Evolutionary conservation across 2,113 vertebrate species (phyloP), one percentile per base, ranked within the genome.

Genomic region (Pteruthius melanotis): DNA sequence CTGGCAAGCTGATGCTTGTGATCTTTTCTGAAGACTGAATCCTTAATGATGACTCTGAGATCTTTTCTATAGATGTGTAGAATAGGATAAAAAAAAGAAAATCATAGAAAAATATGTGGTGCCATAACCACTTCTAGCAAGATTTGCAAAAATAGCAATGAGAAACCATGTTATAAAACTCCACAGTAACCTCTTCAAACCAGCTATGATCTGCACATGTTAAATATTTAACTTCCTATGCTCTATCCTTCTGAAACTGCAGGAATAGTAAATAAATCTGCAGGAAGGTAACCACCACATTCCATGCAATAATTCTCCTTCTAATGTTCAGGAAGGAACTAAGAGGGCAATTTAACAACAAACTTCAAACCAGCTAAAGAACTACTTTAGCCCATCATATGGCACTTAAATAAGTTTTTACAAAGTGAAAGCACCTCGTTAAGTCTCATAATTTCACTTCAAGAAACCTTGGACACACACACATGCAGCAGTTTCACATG

Each of bases 21-120:
- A 99, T 99, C 97, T 99, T 99, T 91, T 99, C 99, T 9, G 99
- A 99, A 3, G 99, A 98, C 94, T 99, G 99, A 89, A 99, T 98
- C 89, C 95, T 98, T 76, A 99, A 93, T 14, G 90, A 70, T 11
- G 97, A 97, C 6, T 99, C 98, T 3, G 97, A 97, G 44, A 98
- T 95, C 89, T 97, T 97, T 96, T 99, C 99, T 99, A 87, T 2
- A 87, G 78, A 84, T 75, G 37, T 11, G 30, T 1, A 59, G 53
- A 94, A 91, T 17, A 13, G 56, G 49, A 30, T n/a, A 56, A 47
- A 83, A 57, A 68, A 57, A 61, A 40, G 37, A 71, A 81, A 84
- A 21, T 37, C 2, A n/a, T 1, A 70, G 35, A 72, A 65, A 90
- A 91, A 69, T 5, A 78, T 0, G 3, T n/a, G 31, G 40, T 75